These are phyloP conservation scores for Muscina levida DNA, from an alignment of 2,888 invertebrate genomes.

Conservation along the genomic window DNA sequence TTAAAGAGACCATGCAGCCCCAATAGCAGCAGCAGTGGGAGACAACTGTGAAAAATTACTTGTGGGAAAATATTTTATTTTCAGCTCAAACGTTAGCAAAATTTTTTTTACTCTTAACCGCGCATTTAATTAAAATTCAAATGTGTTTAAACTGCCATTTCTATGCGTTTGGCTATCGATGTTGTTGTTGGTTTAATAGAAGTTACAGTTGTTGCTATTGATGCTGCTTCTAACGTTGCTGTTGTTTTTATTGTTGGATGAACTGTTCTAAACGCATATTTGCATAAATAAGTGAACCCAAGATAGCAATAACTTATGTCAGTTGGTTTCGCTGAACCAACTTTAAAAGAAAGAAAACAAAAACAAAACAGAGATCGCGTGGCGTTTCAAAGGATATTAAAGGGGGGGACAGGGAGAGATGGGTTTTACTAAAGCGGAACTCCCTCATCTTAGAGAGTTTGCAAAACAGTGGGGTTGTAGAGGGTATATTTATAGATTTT, in stretches of 20 bases:
- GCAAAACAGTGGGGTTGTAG: too few relatives aligned
- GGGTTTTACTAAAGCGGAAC: too few relatives aligned
- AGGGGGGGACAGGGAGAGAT: too few relatives aligned
- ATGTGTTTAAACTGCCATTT: constrained; percentile 22
- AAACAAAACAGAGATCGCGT: too few relatives aligned
- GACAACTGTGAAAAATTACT: constrained; percentile 40
- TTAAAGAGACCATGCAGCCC: too few relatives aligned
- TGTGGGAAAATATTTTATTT: constrained; percentile 54
- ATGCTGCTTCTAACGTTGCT: neutral
- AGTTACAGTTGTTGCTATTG: neutral
- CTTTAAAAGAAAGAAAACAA: too few relatives aligned
- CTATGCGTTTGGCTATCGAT: too few relatives aligned
- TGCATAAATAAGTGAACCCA: constrained; percentile 47
- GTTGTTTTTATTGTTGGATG: neutral
- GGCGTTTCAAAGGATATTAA: too few relatives aligned
- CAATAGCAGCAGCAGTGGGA: neutral
- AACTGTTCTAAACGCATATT: constrained; percentile 20
- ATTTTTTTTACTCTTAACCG: constrained; percentile 39
- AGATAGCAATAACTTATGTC: constrained; percentile 51
- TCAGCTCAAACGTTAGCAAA: neutral
- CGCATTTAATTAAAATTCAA: constrained; percentile 54
- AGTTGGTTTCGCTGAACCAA: too few relatives aligned
- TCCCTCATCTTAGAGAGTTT: too few relatives aligned
- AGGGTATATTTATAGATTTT: too few relatives aligned
- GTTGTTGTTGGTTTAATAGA: too few relatives aligned